These are phyloP conservation scores for Maccullochella peelii DNA, from an alignment of 2,113 vertebrate species.

Conservation along the genomic window DNA sequence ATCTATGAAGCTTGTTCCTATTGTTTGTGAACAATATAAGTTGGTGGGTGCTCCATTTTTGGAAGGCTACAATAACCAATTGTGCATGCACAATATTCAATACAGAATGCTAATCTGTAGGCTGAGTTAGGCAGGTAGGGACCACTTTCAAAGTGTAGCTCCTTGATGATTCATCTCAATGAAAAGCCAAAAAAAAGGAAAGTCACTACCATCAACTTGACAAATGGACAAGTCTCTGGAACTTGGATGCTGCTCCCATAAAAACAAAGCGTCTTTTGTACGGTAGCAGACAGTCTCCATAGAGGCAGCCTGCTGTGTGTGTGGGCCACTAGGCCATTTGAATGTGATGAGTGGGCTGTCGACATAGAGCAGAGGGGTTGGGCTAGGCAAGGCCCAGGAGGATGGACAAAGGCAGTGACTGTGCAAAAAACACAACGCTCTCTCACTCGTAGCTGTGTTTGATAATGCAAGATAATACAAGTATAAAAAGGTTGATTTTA, in stretches of 20 bases:
- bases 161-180: constrained; percentile 26
- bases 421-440: constrained; percentile 77
- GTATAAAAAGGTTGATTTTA: neutral
- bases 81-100: neutral
- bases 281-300: constrained; percentile 65
- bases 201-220: constrained; percentile 32
- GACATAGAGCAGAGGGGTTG: constrained; percentile 74
- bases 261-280: constrained; percentile 82
- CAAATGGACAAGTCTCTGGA: constrained; percentile 61
- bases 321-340: constrained; percentile 70
- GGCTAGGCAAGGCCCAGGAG: constrained; percentile 70
- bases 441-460: constrained; percentile 23
- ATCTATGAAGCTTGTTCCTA: neutral
- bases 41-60: neutral
- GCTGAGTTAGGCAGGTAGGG: neutral
- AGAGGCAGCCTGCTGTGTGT: constrained; percentile 60
- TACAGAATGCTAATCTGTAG: neutral
- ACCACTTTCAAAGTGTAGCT: constrained; percentile 28
- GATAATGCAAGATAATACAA: constrained; percentile 16
- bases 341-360: constrained; percentile 83
- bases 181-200: constrained; percentile 28
- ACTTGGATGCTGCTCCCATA: constrained; percentile 47
- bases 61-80: neutral
- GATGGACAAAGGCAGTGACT: constrained; percentile 83
- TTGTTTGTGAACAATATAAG: neutral